Base-by-base conservation (phyloP, 1,140 invertebrate species). In the Anadara kagoshimensis region DNA sequence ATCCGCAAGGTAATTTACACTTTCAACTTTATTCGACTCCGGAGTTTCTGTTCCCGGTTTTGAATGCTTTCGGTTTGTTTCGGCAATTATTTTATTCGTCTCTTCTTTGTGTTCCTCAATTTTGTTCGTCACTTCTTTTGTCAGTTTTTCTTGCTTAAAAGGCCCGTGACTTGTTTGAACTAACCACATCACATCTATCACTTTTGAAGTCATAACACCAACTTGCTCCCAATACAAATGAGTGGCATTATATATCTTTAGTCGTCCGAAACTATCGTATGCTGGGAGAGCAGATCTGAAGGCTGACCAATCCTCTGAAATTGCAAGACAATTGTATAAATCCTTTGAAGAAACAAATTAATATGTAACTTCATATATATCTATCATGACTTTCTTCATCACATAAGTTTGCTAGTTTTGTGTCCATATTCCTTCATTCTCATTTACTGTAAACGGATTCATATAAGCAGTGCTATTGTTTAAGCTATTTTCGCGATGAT, bases 161-260 rank as follows among this genome's bases (percentile, higher is more conserved):
- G 80, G 79, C n/a, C 82, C 84, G 43, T 87, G 85, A 12, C 68
- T 63, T 11, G 79, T 76, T 69, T 85, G 81, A 7, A 76, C 72
- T 8, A 86, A 73, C 81, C 81, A 84, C 14, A 86, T 64, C 12
- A 73, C 76, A 69, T 86, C 85, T 12, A 86, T 41, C 5, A 81
- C 45, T 16, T 65, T 29, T 36, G 67, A 68, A 43, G 69, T 51
- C 7, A 68, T 43, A 7, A 76, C 61, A 7, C 95, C 96, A 29
- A 98, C 93, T 92, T 98, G 97, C 89, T 98, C 95, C 76, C 98
- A 90, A 85, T 96, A 93, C 8, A 99, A 82, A 90, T 98, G 97
- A 11, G 96, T 95, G n/a, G 82, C 87, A 87, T 99, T 99, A 80
- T 92, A 90, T 0, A 93, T 94, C 77, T 92, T 93, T 85, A 99